phyloP scores from a whole-genome alignment of 2,113 vertebrate species.

The Tympanuchus pallidicinctus region DNA sequence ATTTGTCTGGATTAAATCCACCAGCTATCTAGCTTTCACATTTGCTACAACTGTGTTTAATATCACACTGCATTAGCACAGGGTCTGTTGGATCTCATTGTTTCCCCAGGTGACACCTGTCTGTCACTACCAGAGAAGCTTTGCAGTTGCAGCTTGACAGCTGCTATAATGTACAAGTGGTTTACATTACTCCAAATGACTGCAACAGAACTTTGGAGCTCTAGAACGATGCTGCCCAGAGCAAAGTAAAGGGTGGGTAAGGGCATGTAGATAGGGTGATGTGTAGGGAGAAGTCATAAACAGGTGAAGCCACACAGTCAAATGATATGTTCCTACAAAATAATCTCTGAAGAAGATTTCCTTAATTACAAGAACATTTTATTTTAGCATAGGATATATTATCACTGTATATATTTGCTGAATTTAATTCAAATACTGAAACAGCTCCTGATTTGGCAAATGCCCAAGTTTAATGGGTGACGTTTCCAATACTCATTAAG shows the following conservation, averaged over 20 bases:
- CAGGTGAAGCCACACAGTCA: not conserved
- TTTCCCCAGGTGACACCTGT: not conserved
- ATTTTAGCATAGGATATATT: not conserved
- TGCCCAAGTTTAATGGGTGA: not conserved
- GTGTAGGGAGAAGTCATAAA: not conserved
- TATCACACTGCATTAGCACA: not conserved
- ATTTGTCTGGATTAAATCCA: not conserved
- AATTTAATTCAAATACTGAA: not conserved
- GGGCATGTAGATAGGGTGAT: not conserved
- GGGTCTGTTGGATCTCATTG: not conserved
- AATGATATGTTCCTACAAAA: not conserved
- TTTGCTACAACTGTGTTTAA: not conserved
- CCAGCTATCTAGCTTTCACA: not conserved
- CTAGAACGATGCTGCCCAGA: rapidly evolving
- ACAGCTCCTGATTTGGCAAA: not conserved
- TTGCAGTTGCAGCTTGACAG: not conserved
- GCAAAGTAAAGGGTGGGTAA: rapidly evolving
- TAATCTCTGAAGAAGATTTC: not conserved
- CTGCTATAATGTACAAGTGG: rapidly evolving
- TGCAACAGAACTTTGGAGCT: not conserved
- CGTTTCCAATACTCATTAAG: not conserved
- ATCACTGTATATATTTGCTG: not conserved
- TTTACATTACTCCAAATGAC: not conserved
- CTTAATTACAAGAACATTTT: not conserved
- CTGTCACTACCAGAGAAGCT: not conserved